Conservation (phyloP, 1,140 invertebrate species). For the Drosophila sucinea region DNA sequence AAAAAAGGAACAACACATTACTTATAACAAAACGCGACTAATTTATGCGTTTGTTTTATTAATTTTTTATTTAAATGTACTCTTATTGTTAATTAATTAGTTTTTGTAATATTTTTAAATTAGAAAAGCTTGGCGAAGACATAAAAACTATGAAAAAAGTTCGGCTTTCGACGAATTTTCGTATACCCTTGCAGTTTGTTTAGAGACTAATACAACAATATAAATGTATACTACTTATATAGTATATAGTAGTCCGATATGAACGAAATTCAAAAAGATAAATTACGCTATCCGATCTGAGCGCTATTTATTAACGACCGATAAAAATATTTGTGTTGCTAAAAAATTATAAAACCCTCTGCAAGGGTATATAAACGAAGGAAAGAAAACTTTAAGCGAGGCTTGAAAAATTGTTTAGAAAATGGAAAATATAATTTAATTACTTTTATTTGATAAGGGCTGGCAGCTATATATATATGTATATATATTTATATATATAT, state of each 20-base stretch:
- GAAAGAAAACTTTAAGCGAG: slow-evolving; percentile 63
- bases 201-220: neutral
- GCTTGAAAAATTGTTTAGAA: slow-evolving; percentile 59
- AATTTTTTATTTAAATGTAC: slow-evolving; percentile 35
- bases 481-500: slow-evolving; percentile 3
- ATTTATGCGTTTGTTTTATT: slow-evolving; percentile 64
- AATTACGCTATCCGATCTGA: too few relatives aligned
- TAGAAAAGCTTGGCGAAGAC: slow-evolving; percentile 58
- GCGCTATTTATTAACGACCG: too few relatives aligned
- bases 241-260: neutral
- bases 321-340: too few relatives aligned
- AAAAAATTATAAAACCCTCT: neutral
- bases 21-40: slow-evolving; percentile 46
- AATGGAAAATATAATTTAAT: slow-evolving; percentile 26
- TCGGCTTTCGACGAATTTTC: neutral
- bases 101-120: slow-evolving; percentile 36
- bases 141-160: slow-evolving; percentile 39
- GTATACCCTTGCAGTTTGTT: neutral
- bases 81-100: slow-evolving; percentile 46
- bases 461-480: slow-evolving; percentile 33
- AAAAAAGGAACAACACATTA: slow-evolving; percentile 2
- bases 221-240: neutral
- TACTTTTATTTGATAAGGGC: slow-evolving; percentile 4
- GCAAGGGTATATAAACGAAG: neutral
- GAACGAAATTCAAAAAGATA: neutral